Base-by-base conservation (phyloP, 37 sponge, comb jelly and placozoan genomes). In the Theonella swinhoei region DNA sequence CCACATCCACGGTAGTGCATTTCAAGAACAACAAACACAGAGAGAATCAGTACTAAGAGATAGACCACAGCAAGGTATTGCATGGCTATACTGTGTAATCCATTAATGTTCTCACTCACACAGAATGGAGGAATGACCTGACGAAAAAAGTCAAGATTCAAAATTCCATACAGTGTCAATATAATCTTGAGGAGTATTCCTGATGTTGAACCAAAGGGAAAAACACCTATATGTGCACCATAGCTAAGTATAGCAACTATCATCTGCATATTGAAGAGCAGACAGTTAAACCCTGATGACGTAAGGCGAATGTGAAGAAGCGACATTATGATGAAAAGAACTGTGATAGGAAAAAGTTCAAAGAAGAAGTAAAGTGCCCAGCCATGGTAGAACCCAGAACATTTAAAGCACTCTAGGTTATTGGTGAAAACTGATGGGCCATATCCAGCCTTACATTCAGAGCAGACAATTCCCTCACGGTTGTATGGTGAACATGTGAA, bases 91-190 rank as follows among this genome's bases (percentile, higher is more conserved):
- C 63, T n/a, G 35, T 76, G 65, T 47, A 90, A 60, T 31, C 80
- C 80, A 29, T 39, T 85, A 34, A 90, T 26, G 0, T 62, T 62
- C 29, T 66, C 47, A 42, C 39, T 34, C 3, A 90, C 69, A 61
- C 82, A 85, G 75, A 81, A 90, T 14, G 64, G 39, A 17, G 63
- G 77, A 7, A 90, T 34, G 1, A 81, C 65, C 64, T 42, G 5
- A 25, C 80, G 38, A 68, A 90, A 81, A 66, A 90, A 85, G 1
- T 90, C 65, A 11, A 90, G 54, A 68, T 90, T 90, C 77, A 68
- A 70, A 39, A 90, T 75, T 24, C 86, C 72, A 38, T 85, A 85
- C 20, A 68, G 28, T 0, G 64, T 39, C 29, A 64, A 2, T 1
- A 82, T 5, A 62, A 73, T 24, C 32, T 11, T 54, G 33, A 72